Conservation (phyloP, 2,113 vertebrate species). For the Pholis gunnellus region DNA sequence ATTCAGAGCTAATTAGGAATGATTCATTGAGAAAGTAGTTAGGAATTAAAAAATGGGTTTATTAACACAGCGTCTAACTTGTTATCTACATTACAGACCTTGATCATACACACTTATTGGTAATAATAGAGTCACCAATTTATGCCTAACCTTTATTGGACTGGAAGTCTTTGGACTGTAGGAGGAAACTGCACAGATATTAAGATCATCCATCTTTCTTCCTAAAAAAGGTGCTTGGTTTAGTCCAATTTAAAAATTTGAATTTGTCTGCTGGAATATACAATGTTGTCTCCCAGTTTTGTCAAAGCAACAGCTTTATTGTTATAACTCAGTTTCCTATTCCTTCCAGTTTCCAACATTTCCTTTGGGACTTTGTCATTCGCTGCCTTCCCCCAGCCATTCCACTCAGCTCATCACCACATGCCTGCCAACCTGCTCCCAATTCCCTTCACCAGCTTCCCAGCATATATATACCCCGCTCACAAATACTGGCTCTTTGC, state of each 20-base stretch:
- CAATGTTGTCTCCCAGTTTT: not conserved
- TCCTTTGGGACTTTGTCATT: not conserved
- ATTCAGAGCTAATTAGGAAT: conserved; percentile 46
- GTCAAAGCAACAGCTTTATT: not conserved
- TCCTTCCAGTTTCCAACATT: not conserved
- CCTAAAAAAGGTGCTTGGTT: not conserved
- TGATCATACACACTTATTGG: not conserved
- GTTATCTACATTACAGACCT: not conserved
- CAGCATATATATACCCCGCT: not conserved
- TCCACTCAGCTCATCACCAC: conserved; percentile 6
- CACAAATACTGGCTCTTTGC: not conserved
- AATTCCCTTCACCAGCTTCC: not conserved
- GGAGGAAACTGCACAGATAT: not conserved
- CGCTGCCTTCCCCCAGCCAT: not conserved
- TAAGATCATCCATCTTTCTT: not conserved
- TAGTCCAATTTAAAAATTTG: not conserved
- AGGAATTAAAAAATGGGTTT: conserved; percentile 21
- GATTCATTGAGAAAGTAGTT: conserved; percentile 48
- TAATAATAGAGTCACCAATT: not conserved
- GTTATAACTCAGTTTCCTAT: not conserved
- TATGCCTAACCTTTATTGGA: not conserved
- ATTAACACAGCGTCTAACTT: conserved; percentile 22
- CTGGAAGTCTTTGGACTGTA: not conserved
- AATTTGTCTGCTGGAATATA: not conserved
- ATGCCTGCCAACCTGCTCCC: conserved; percentile 17